phyloP scores from a whole-genome alignment of 2,113 vertebrate species.

The Uria lomvia region DNA sequence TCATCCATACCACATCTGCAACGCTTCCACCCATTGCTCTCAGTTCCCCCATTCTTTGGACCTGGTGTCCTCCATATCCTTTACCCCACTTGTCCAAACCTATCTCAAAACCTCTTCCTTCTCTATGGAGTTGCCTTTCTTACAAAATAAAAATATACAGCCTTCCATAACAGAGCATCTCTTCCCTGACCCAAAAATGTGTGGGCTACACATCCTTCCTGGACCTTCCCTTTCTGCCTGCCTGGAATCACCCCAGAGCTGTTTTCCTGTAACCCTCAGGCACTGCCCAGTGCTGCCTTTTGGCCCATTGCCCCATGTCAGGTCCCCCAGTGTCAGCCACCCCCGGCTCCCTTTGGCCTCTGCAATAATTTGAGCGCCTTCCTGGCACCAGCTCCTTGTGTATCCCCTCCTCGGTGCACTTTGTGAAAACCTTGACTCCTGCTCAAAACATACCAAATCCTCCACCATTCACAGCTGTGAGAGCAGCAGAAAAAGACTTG shows the following conservation, averaged over 20 bases:
- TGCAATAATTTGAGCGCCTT: background rate
- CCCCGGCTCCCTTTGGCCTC: background rate
- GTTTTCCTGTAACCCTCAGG: background rate
- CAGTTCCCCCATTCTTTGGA: background rate
- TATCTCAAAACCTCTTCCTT: background rate
- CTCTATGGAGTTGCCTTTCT: background rate
- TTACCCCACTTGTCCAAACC: background rate
- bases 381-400: background rate
- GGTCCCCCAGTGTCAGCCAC: background rate
- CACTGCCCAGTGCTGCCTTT: background rate
- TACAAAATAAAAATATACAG: background rate
- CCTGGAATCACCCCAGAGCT: background rate
- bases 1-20: background rate
- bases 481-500: background rate
- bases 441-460: background rate
- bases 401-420: background rate
- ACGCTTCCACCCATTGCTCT: background rate
- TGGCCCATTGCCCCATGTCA: background rate
- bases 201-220: background rate
- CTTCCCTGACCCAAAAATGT: background rate
- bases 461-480: background rate
- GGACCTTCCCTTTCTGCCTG: background rate
- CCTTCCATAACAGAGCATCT: background rate
- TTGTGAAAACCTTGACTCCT: background rate
- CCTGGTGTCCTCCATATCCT: fast-evolving